Percentiles rank a stretch among this genome's conserved stretches.
phyloP scores from a whole-genome alignment of 2,888 invertebrate species.

The Nyleta sp. region DNA sequence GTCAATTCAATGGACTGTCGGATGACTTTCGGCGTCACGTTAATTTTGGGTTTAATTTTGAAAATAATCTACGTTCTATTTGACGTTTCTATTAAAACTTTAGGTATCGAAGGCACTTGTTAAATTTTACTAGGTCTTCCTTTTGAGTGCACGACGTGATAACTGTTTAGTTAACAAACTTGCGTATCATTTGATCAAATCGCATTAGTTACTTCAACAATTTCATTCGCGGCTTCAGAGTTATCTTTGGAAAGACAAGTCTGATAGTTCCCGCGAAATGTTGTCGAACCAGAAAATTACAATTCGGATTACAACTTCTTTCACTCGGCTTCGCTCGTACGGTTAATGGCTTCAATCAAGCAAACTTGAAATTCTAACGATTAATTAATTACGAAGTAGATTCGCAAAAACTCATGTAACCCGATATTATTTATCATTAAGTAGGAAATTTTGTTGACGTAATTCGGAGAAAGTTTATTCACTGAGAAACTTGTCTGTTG shows the following conservation, averaged over 20 bases:
- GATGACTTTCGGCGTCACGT: too few relatives aligned
- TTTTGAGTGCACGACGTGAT: not conserved
- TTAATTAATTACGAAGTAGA: too few relatives aligned
- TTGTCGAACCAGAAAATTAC: slow-evolving; percentile 19
- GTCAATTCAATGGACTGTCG: too few relatives aligned
- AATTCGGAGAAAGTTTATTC: slow-evolving; percentile 15
- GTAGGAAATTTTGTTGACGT: slow-evolving; percentile 22
- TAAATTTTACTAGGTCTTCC: not conserved
- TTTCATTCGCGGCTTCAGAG: not conserved
- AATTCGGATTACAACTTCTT: slow-evolving; percentile 3
- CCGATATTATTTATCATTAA: slow-evolving; percentile 7
- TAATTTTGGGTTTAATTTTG: too few relatives aligned
- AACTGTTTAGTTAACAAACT: slow-evolving; percentile 20
- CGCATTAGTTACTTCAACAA: slow-evolving; percentile 25
- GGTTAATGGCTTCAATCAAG: slow-evolving; percentile 4
- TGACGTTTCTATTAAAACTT: not conserved
- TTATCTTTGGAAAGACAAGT: slow-evolving; percentile 26
- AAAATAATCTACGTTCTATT: not conserved
- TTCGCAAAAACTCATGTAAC: slow-evolving; percentile 8
- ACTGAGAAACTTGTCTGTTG: not conserved
- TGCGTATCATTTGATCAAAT: slow-evolving; percentile 28
- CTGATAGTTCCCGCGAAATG: slow-evolving; percentile 17
- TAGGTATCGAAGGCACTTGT: not conserved
- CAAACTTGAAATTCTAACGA: too few relatives aligned
- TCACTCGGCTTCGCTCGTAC: not conserved